Base-by-base conservation (phyloP, 2,888 invertebrate species). In the Cordilura impudica region DNA sequence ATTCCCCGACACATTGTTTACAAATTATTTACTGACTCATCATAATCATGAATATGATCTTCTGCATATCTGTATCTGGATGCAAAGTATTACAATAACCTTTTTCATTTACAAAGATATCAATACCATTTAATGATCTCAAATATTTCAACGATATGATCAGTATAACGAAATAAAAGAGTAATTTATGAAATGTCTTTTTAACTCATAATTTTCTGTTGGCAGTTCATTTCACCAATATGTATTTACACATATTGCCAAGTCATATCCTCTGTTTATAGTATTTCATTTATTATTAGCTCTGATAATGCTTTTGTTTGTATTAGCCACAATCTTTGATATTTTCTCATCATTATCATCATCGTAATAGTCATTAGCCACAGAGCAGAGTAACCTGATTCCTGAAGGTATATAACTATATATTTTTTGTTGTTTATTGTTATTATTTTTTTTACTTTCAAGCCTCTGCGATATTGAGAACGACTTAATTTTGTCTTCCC, bases 241-340 rank as follows among this genome's bases (percentile, higher is more conserved):
- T 0, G 12, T 35, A 12, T 53, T 71, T n/a, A n/a, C n/a, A n/a
- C n/a, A n/a, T n/a, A n/a, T 23, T 61, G 53, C 53, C 61, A 29
- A 71, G 43, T 49, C 69, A 58, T 71, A 61, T 45, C 43, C 53
- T 45, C 12, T n/a, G 16, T 19, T 43, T 21, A 47, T 29, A 61
- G 12, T 29, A 54, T 65, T 72, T 47, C 26, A 65, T 70, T 70
- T 63, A 49, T 75, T 56, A 75, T 70, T 75, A 56, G 58, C 69
- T 21, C 39, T 69, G 63, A 69, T 69, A 69, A 69, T 63, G 4
- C 49, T 19, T 12, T 54, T 67, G 31, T 69, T 26, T 43, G 26
- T 39, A 14, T 69, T 49, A 56, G 51, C 45, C 31, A 29, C 63
- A 71, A 63, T 71, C 26, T 26, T 60, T 10, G 4, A 60, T 39